These are phyloP conservation scores for Sinohyriopsis cumingii DNA, from an alignment of 2,888 invertebrate species.

Conservation along the genomic window DNA sequence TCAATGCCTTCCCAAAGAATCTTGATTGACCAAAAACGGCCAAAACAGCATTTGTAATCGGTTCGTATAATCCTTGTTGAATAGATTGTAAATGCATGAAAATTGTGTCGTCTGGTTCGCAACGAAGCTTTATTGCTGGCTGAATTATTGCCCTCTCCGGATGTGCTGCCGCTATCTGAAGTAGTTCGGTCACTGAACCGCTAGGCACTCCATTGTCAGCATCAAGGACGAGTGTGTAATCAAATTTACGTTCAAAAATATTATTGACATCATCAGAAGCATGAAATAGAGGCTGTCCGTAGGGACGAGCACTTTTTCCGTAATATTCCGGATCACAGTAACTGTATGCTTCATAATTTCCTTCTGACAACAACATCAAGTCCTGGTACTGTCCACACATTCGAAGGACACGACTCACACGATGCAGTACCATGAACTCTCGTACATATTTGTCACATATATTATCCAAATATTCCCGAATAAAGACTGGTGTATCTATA, in stretches of 20 bases:
- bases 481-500: constrained; percentile 47
- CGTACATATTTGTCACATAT: constrained; percentile 56
- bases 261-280: constrained; percentile 58
- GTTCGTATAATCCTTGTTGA: constrained; percentile 59
- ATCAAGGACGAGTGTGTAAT: no score
- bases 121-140: constrained; percentile 59
- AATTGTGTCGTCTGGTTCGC: constrained; percentile 51
- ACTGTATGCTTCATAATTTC: constrained; percentile 54
- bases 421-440: constrained; percentile 62
- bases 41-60: constrained; percentile 60
- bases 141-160: constrained; percentile 63
- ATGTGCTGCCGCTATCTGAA: constrained; percentile 59
- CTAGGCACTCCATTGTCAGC: constrained; percentile 59
- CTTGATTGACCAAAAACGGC: constrained; percentile 57
- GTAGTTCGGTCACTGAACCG: constrained; percentile 51
- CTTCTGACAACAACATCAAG: constrained; percentile 62
- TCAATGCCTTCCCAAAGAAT: constrained; percentile 62
- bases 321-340: constrained; percentile 57
- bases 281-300: constrained; percentile 57
- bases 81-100: constrained; percentile 63
- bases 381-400: constrained; percentile 67
- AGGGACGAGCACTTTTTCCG: constrained; percentile 48
- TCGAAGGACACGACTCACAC: constrained; percentile 56
- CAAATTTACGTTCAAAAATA: constrained; percentile 53
- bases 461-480: constrained; percentile 56